Base-by-base conservation (phyloP, 2,888 invertebrate genomes). In the Leptopilina myrica region DNA sequence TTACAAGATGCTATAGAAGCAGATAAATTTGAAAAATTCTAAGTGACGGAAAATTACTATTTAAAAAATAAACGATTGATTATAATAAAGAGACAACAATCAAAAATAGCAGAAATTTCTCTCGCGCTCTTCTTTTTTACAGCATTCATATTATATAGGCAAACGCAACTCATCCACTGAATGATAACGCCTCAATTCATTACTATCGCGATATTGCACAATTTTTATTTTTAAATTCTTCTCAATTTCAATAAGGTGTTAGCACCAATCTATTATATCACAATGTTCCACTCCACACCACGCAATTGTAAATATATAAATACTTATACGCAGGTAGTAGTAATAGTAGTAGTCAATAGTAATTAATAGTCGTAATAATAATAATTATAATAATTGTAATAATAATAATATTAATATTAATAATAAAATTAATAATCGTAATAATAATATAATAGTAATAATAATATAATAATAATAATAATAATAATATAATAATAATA, bases 241-340 rank as follows among this genome's bases (percentile, higher is more conserved):
- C 84, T 91, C 90, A 91, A 90, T 91, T 90, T 91, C 89, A 91
- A 91, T 90, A 91, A 91, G 91, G 91, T 91, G 90, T 91, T 91
- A 91, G 91, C 91, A 91, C 91, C 91, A 91, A 91, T 91, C 91
- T 91, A 91, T 91, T 91, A 91, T 91, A 91, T 91, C 91, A 91
- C 91, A 91, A 91, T 91, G 90, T 91, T 91, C 89, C 91, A 91
- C 91, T 91, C 90, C 91, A 91, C 91, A 91, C 91, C 91, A 91
- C 91, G 90, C 91, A 88, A 86, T 91, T 91, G 91, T 91, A 91
- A 91, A 91, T 91, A 91, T 91, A 91, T 90, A 91, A 91, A 91
- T 90, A 91, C 89, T 90, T 91, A 91, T 89, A 89, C 86, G 82
- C 88, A 88, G 79, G 79, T 87, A 87, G 84, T 88, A 87, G 81